Evolutionary conservation across 2,888 invertebrate genomes (phyloP).

Genomic region (Itoplectis maculator): DNA sequence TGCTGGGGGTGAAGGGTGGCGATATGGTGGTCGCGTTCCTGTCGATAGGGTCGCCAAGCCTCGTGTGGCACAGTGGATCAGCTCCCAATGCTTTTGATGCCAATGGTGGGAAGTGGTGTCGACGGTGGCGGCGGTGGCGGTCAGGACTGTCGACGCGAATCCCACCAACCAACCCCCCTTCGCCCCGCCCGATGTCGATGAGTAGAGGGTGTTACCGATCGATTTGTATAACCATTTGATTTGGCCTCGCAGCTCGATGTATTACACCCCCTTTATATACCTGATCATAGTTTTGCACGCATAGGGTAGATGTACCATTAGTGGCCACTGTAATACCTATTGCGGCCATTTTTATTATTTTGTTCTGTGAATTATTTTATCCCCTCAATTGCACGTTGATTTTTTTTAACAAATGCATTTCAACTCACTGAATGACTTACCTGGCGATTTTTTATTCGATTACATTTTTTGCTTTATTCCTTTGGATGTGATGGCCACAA

Average conservation of each 20-base stretch:
- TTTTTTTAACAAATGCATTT: too few relatives aligned
- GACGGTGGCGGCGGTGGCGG: constrained; percentile 55
- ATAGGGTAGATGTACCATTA: too few relatives aligned
- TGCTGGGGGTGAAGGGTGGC: constrained; percentile 37
- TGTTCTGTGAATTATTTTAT: too few relatives aligned
- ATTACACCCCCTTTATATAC: not conserved
- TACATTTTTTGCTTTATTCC: too few relatives aligned
- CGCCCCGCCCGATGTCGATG: constrained; percentile 21
- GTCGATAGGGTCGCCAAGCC: constrained; percentile 18
- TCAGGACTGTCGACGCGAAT: constrained; percentile 54
- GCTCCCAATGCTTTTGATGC: constrained; percentile 62
- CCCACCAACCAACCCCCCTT: constrained; percentile 19
- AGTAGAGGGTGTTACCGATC: constrained; percentile 57
- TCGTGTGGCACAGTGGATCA: constrained; percentile 53
- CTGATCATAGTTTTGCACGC: not conserved
- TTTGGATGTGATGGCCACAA: too few relatives aligned
- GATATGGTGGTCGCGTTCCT: constrained; percentile 39
- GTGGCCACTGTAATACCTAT: too few relatives aligned
- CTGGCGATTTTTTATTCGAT: too few relatives aligned
- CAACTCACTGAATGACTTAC: too few relatives aligned
- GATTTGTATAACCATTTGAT: constrained; percentile 68
- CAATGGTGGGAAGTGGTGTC: constrained; percentile 55
- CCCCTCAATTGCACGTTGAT: too few relatives aligned
- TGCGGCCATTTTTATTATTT: too few relatives aligned
- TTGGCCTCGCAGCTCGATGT: constrained; percentile 40